phyloP scores from a whole-genome alignment of 2,113 vertebrate genomes.

The Chaetops frenatus region DNA sequence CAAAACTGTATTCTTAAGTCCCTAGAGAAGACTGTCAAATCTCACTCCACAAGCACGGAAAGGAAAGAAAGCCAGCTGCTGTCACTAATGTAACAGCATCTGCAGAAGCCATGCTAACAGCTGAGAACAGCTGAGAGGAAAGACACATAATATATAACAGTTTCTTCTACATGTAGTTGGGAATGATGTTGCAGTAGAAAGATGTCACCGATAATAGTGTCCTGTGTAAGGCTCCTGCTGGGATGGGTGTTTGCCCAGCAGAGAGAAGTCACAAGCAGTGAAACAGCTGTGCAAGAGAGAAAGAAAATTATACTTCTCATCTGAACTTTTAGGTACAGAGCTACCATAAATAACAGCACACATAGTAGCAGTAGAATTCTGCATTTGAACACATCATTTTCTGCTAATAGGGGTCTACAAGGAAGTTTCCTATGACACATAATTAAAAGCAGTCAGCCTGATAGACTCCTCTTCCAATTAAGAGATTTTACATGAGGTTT shows the following conservation, averaged over 20 bases:
- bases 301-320: background rate
- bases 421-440: background rate
- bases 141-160: background rate
- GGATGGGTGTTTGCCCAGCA: background rate
- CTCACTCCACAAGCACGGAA: background rate
- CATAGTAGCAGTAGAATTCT: background rate
- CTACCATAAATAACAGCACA: background rate
- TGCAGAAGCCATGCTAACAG: background rate
- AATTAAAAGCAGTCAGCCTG: background rate
- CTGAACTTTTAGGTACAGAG: background rate
- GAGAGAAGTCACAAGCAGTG: background rate
- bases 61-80: background rate
- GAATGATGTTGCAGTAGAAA: background rate
- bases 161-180: background rate
- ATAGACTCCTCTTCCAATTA: background rate
- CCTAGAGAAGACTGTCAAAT: background rate
- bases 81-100: background rate
- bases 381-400: background rate
- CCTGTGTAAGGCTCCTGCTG: background rate
- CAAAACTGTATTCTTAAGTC: background rate
- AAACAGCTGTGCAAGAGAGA: background rate
- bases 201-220: background rate
- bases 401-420: background rate
- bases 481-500: background rate
- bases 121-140: background rate